Percentiles rank a stretch among this genome's conserved stretches.
Conservation (phyloP, 2,888 invertebrate genomes). For the Tortrix viridana region DNA sequence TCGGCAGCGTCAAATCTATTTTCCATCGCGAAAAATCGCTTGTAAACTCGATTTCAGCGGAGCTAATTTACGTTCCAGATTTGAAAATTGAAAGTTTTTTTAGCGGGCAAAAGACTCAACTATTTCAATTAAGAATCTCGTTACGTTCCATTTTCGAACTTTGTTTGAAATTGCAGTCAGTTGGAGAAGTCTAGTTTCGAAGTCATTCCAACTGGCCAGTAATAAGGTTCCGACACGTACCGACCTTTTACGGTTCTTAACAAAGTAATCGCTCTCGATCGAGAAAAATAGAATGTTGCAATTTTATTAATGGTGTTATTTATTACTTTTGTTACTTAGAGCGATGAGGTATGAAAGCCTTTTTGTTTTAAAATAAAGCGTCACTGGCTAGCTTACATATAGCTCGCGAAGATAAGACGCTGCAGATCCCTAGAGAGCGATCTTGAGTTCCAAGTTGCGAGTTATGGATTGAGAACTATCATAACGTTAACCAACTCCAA, state of each 20-base stretch:
- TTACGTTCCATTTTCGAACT: slow-evolving; percentile 68
- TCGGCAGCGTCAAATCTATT: neutral
- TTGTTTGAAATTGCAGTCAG: slow-evolving; percentile 68
- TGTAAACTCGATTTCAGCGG: slow-evolving; percentile 18
- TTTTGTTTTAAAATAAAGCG: neutral
- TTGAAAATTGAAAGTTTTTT: slow-evolving; percentile 35
- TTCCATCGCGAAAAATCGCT: neutral
- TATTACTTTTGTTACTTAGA: slow-evolving; percentile 24
- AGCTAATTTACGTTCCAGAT: slow-evolving; percentile 35
- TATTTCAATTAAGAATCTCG: slow-evolving; percentile 76
- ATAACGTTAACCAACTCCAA: too few species aligned
- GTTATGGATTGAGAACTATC: too few species aligned
- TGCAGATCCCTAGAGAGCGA: too few species aligned
- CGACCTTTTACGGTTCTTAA: slow-evolving; percentile 52
- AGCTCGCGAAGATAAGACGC: too few species aligned
- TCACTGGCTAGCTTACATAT: too few species aligned
- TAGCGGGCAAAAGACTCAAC: slow-evolving; percentile 55
- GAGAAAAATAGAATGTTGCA: slow-evolving; percentile 31
- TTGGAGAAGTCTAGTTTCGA: slow-evolving; percentile 52
- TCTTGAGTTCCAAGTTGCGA: too few species aligned
- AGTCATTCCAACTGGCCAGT: slow-evolving; percentile 58
- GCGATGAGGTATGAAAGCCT: slow-evolving; percentile 1
- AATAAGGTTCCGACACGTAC: slow-evolving; percentile 60
- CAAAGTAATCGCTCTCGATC: slow-evolving; percentile 51
- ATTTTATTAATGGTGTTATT: slow-evolving; percentile 29